phyloP scores from a whole-genome alignment of 2,888 invertebrate genomes.

The Calameuta filiformis region DNA sequence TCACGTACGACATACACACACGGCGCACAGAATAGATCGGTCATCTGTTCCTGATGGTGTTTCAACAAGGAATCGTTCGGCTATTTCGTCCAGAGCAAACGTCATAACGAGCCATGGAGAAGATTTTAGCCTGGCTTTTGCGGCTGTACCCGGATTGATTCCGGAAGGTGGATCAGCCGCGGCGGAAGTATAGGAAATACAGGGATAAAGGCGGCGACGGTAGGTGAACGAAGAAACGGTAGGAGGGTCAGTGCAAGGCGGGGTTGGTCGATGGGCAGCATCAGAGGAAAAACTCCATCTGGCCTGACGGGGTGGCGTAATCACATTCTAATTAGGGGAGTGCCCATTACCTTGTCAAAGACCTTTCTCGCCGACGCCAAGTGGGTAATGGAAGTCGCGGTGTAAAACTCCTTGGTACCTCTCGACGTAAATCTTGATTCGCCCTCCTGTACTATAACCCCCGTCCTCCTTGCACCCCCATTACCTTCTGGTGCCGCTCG shows the following conservation, averaged over 20 bases:
- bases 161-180: background rate
- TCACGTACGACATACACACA: background rate
- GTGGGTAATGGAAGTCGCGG: constrained; percentile 40
- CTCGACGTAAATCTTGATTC: constrained; percentile 36
- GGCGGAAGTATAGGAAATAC: background rate
- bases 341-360: constrained; percentile 42
- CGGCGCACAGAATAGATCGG: background rate
- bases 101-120: background rate
- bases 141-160: background rate
- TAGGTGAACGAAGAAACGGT: background rate
- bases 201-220: background rate
- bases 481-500: constrained; percentile 21
- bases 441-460: background rate
- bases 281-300: background rate
- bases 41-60: background rate
- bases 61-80: background rate
- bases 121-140: background rate
- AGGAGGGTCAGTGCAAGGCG: background rate
- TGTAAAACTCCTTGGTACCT: constrained; percentile 42
- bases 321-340: constrained; percentile 42
- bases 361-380: constrained; percentile 18
- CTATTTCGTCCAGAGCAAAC: background rate
- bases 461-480: background rate
- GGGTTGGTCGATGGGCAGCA: background rate
- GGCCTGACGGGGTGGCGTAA: constrained; percentile 9